These are phyloP conservation scores for Apis dorsata DNA, from an alignment of 1,140 invertebrate genomes.

Conservation along the genomic window DNA sequence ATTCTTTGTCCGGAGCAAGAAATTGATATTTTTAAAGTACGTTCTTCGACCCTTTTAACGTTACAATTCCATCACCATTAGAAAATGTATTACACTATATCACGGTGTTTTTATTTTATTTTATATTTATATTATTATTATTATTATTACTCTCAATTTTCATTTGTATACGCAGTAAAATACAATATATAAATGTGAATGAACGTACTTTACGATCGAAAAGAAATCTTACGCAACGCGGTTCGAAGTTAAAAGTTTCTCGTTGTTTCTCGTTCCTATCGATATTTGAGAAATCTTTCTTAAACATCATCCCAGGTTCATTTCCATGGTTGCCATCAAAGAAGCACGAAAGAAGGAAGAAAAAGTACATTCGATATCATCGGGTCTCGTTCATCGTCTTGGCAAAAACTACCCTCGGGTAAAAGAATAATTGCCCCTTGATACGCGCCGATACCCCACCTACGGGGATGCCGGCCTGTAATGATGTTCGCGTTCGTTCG, in stretches of 20 bases:
- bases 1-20: no score
- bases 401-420: slow-evolving; percentile 58
- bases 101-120: no score
- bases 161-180: no score
- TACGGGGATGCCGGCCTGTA: slow-evolving; percentile 63
- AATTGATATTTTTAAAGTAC: no score
- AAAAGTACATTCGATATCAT: slow-evolving; percentile 13
- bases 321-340: not conserved
- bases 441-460: slow-evolving; percentile 71
- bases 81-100: no score
- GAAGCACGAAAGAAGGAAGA: not conserved
- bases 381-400: not conserved
- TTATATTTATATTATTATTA: no score
- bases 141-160: no score
- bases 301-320: not conserved
- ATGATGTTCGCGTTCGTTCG: slow-evolving; percentile 67
- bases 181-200: no score
- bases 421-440: slow-evolving; percentile 69
- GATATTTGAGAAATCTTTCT: not conserved
- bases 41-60: no score
- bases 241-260: not conserved
- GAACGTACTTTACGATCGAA: no score
- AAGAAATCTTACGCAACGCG: no score
- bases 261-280: not conserved
- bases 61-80: no score